A percentile compares a stretch with the other conserved stretches of the same genome.
Conservation (phyloP, 2,797 vertebrate species). For the Manis crassicaudata region DNA sequence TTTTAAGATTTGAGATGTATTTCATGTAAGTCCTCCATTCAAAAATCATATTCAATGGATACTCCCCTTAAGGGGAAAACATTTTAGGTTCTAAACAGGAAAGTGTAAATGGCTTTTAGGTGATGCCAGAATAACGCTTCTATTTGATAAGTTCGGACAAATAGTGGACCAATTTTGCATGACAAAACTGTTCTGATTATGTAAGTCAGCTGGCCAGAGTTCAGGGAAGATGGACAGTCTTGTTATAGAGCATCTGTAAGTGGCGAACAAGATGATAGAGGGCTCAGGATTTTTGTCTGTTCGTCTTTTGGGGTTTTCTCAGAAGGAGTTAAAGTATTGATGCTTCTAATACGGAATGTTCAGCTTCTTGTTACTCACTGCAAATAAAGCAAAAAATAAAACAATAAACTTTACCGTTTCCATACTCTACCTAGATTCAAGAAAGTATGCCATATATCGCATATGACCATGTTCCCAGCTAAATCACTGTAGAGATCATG, state of each 20-base stretch:
- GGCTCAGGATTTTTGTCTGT: neutral
- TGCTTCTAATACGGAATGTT: conserved; percentile 68
- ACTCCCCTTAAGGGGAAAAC: neutral
- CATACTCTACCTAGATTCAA: conserved; percentile 78
- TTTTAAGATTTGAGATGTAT: conserved; percentile 71
- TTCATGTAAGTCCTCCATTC: conserved; percentile 57
- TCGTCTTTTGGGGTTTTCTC: conserved; percentile 23
- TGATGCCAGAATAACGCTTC: neutral
- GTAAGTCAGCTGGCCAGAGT: neutral
- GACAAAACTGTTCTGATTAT: neutral
- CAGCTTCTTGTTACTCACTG: conserved; percentile 75
- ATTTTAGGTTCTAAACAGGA: neutral
- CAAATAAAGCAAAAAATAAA: conserved; percentile 68
- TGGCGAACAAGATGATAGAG: neutral
- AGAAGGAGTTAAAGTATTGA: conserved; percentile 46
- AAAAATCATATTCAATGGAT: conserved; percentile 24
- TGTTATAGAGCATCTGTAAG: conserved; percentile 62
- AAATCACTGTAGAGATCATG: conserved; percentile 77
- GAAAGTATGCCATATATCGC: conserved; percentile 75
- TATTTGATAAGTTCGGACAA: neutral
- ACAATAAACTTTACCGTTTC: conserved; percentile 77
- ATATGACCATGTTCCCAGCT: conserved; percentile 72
- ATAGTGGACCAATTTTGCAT: neutral
- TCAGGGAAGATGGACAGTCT: conserved; percentile 22
- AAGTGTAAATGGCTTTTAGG: neutral